A percentile compares a stretch with the other conserved stretches of the same genome.
Evolutionary conservation across 64 coral and sea anemone species (phyloP).

Genomic region (Stylophora pistillata): DNA sequence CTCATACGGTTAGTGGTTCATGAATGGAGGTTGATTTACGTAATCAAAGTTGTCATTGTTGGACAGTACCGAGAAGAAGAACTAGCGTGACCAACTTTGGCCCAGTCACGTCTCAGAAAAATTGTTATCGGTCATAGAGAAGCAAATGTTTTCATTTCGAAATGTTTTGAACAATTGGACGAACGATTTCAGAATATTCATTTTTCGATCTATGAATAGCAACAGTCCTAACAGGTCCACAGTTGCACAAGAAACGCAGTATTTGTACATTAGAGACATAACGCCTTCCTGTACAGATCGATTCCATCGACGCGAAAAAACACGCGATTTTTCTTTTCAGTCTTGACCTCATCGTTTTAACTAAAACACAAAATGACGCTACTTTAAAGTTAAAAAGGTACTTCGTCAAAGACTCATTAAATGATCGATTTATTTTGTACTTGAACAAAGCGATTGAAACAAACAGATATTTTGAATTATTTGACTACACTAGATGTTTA

Average conservation of each 20-base stretch:
- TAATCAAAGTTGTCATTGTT: background rate
- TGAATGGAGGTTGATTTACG: background rate
- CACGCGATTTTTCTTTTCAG: background rate
- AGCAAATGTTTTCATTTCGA: no score
- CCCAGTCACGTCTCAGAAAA: no score
- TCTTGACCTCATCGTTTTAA: background rate
- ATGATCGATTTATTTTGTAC: background rate
- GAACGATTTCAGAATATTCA: no score
- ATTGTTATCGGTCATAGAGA: no score
- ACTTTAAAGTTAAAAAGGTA: background rate
- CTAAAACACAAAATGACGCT: background rate
- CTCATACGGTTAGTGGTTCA: background rate
- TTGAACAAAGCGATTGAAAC: background rate
- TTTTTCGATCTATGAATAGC: no score
- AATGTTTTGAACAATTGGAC: no score
- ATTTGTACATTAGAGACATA: no score
- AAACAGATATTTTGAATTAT: background rate
- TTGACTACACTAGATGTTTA: no score
- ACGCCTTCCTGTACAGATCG: no score
- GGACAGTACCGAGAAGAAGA: background rate
- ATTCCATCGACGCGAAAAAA: no score
- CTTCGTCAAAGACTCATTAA: background rate
- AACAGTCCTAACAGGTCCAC: no score
- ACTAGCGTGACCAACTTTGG: background rate
- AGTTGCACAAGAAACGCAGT: no score